These are phyloP conservation scores for Seriola rivoliana DNA, from an alignment of 2,113 vertebrate species.

Conservation along the genomic window DNA sequence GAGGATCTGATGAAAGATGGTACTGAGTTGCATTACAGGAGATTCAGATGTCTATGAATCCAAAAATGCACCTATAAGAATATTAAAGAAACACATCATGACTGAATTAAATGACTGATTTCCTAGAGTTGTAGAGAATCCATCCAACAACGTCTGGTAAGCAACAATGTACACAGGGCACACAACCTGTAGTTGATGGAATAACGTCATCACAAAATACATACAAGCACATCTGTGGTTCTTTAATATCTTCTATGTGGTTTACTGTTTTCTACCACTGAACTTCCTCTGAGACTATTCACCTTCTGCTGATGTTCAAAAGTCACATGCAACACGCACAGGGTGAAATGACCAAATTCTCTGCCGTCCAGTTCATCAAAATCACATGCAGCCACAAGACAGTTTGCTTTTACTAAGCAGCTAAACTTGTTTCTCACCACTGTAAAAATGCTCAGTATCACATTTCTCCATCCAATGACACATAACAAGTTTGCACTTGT, in stretches of 20 bases:
- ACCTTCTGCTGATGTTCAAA: background rate
- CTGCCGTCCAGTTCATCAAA: background rate
- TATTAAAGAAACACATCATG: background rate
- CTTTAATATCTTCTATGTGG: background rate
- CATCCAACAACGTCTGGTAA: background rate
- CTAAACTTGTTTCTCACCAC: background rate
- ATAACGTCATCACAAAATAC: background rate
- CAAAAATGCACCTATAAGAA: background rate
- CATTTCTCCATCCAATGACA: conserved; percentile 25
- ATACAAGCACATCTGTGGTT: background rate
- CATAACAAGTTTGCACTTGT: conserved; percentile 37
- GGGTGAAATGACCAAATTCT: background rate
- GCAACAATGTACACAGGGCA: background rate
- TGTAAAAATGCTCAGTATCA: background rate
- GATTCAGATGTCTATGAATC: background rate
- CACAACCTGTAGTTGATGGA: background rate
- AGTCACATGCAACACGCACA: background rate
- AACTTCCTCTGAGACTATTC: background rate
- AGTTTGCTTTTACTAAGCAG: background rate
- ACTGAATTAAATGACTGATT: background rate
- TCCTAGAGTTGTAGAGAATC: background rate
- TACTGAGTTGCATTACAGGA: background rate
- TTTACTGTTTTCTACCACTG: background rate
- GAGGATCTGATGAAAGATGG: background rate
- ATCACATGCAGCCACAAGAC: background rate